These are phyloP conservation scores for Cyphomyrus discorhynchus DNA, from an alignment of 2,113 vertebrate species.

Conservation along the genomic window DNA sequence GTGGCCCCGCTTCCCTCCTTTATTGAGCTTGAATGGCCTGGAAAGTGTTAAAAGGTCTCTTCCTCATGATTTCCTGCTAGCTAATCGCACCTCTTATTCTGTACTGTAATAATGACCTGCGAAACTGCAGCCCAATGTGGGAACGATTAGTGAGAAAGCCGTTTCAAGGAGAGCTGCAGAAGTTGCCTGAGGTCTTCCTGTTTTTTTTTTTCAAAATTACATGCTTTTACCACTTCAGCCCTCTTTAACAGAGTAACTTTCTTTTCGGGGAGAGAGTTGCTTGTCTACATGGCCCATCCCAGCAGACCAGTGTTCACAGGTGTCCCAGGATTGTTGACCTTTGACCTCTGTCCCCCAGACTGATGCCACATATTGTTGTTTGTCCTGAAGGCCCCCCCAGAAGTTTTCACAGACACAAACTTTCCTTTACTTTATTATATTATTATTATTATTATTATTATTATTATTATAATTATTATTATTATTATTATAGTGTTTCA, in stretches of 20 bases:
- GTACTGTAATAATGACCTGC: background rate
- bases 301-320: background rate
- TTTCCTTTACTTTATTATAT: background rate
- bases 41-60: conserved; percentile 12
- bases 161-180: background rate
- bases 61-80: background rate
- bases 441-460: background rate
- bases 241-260: background rate
- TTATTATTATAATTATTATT: background rate
- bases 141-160: background rate
- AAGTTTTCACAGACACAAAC: background rate
- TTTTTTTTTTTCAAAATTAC: background rate
- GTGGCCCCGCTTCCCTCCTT: background rate
- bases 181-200: background rate
- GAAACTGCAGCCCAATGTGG: background rate
- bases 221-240: background rate
- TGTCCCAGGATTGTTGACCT: background rate
- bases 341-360: background rate
- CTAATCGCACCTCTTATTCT: conserved; percentile 9
- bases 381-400: background rate
- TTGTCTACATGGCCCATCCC: background rate
- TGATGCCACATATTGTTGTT: background rate
- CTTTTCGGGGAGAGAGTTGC: background rate
- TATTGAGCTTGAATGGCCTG: background rate
- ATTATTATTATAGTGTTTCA: too few relatives aligned